Conservation (phyloP, 2,797 vertebrate species). For the Urosaurus nigricauda region DNA sequence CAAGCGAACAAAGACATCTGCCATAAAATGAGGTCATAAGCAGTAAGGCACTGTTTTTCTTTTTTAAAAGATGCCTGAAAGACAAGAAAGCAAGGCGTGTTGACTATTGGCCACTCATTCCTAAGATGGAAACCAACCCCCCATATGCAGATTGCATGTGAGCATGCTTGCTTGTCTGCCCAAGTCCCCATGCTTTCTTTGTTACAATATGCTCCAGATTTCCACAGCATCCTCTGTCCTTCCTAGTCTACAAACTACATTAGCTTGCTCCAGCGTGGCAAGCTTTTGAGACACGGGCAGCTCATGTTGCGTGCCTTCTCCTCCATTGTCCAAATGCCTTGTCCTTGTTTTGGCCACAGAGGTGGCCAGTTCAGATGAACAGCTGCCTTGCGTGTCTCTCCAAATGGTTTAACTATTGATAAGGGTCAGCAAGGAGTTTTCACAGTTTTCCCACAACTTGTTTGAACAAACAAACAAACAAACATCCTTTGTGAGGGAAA, state of each 20-base stretch:
- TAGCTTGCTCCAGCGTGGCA: background rate
- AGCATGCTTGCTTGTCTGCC: background rate
- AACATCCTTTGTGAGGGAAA: conserved; percentile 53
- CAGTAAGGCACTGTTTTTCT: background rate
- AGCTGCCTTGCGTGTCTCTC: accelerated
- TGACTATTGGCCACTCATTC: too few species aligned
- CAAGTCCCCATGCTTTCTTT: background rate
- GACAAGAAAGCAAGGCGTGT: conserved; percentile 17
- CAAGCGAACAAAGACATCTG: conserved; percentile 28
- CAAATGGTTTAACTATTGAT: background rate
- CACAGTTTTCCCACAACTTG: conserved; percentile 45
- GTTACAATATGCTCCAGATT: background rate
- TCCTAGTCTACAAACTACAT: background rate
- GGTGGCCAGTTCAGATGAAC: background rate
- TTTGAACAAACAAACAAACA: conserved; percentile 37
- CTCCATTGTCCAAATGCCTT: too few species aligned
- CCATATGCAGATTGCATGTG: background rate
- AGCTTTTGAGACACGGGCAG: background rate
- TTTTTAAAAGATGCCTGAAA: background rate
- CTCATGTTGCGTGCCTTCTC: background rate
- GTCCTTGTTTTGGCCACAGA: background rate
- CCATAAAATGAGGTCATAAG: conserved; percentile 47
- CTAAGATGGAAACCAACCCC: background rate
- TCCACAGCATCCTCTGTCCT: background rate
- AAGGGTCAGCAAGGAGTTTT: conserved; percentile 10